A percentile compares a stretch with the other conserved stretches of the same genome.
phyloP scores from a whole-genome alignment of 2,888 invertebrate species.

The Cenopis cana region DNA sequence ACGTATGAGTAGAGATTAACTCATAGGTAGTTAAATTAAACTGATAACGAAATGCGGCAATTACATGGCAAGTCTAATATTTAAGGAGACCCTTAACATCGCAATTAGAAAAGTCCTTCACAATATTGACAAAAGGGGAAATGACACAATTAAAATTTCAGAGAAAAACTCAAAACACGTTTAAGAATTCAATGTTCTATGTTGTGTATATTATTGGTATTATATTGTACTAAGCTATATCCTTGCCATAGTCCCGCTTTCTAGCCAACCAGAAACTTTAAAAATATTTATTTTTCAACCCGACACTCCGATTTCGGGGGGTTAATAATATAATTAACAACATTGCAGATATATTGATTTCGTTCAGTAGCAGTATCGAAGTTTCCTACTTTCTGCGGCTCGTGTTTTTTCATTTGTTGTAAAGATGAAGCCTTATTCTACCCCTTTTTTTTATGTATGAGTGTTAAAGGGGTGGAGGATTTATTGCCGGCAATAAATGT shows the following conservation, averaged over 20 bases:
- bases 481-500: not conserved
- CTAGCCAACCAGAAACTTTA: not conserved
- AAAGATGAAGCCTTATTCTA: not conserved
- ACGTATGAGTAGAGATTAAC: too few relatives aligned
- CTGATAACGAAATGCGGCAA: too few relatives aligned
- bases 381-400: not conserved
- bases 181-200: too few relatives aligned
- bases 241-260: not conserved
- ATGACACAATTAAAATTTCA: too few relatives aligned
- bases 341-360: slow-evolving; percentile 16
- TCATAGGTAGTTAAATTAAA: too few relatives aligned
- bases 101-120: too few relatives aligned
- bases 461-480: not conserved
- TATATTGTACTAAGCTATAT: not conserved
- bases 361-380: not conserved
- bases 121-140: too few relatives aligned
- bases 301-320: not conserved
- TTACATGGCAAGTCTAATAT: too few relatives aligned
- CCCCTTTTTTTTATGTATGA: not conserved
- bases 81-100: too few relatives aligned
- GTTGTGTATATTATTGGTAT: not conserved
- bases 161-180: too few relatives aligned
- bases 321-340: slow-evolving; percentile 1
- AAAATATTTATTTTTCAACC: not conserved
- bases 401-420: not conserved